These are phyloP conservation scores for Anabacerthia variegaticeps DNA, from an alignment of 2,797 vertebrate genomes.

Conservation along the genomic window DNA sequence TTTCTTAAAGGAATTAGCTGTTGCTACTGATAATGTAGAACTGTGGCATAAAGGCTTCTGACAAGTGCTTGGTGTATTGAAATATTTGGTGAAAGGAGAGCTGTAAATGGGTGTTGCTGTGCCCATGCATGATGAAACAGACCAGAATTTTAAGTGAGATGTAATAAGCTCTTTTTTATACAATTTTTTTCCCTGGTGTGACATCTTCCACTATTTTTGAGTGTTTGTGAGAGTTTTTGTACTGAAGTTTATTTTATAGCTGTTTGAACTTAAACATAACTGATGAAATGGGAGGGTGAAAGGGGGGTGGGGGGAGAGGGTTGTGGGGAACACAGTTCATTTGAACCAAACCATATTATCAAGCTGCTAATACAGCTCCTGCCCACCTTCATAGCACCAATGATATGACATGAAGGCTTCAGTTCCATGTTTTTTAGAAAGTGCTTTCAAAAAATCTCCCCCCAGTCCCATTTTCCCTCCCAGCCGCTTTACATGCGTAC, in stretches of 20 bases:
- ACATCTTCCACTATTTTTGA: neutral
- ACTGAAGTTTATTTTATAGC: neutral
- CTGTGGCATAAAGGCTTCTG: conserved; percentile 10
- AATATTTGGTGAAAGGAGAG: neutral
- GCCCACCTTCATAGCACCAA: neutral
- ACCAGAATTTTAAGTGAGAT: neutral
- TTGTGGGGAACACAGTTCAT: neutral
- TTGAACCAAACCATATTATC: neutral
- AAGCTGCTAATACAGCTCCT: neutral
- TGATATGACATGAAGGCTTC: neutral
- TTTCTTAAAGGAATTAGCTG: conserved; percentile 22
- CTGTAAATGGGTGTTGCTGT: conserved; percentile 13
- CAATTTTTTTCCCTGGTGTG: neutral
- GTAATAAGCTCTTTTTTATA: neutral
- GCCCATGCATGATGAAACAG: neutral
- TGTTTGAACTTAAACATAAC: neutral
- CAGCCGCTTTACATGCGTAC: neutral
- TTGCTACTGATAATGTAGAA: conserved; percentile 63
- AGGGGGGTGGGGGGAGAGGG: neutral
- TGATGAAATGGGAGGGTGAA: neutral
- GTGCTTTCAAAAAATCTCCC: neutral
- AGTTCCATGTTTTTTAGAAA: neutral
- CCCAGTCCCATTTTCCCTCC: neutral
- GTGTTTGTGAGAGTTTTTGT: neutral
- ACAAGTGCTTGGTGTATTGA: neutral